phyloP scores from a whole-genome alignment of 2,888 invertebrate species.

The Chymomyza amoena region DNA sequence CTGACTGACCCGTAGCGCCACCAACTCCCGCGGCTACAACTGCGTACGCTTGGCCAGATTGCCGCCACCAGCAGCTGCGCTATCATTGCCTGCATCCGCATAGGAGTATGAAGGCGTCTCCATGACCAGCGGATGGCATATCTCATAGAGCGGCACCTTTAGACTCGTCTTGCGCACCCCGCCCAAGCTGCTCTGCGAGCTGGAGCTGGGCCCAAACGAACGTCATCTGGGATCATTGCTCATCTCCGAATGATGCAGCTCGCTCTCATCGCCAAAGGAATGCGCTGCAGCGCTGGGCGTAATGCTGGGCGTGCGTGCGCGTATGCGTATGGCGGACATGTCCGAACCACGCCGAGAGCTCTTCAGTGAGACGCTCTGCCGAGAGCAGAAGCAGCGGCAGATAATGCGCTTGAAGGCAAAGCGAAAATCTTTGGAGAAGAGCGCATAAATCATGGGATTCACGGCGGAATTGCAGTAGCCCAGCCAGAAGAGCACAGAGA shows the following conservation, averaged over 20 bases:
- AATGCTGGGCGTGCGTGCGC: constrained; percentile 80
- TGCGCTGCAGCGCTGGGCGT: constrained; percentile 80
- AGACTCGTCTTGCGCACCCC: constrained; percentile 75
- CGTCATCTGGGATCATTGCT: constrained; percentile 82
- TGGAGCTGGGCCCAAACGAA: constrained; percentile 77
- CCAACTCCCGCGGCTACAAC: constrained; percentile 67
- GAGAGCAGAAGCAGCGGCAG: constrained; percentile 88
- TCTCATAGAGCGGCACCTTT: constrained; percentile 78
- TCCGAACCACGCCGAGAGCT: constrained; percentile 81
- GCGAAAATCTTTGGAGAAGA: constrained; percentile 96
- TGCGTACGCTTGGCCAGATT: constrained; percentile 57
- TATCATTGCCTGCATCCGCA: constrained; percentile 42
- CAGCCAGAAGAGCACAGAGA: constrained; percentile 96
- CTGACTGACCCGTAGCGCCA: constrained; percentile 43
- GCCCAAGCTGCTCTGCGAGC: constrained; percentile 76
- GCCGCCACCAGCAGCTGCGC: constrained; percentile 6
- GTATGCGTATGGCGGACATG: constrained; percentile 81
- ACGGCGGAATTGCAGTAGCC: constrained; percentile 98
- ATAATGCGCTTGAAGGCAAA: constrained; percentile 96
- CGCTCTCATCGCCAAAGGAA: constrained; percentile 81
- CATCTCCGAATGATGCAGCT: constrained; percentile 78
- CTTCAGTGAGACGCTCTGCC: constrained; percentile 77
- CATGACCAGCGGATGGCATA: constrained; percentile 79
- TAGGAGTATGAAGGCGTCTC: constrained; percentile 77
- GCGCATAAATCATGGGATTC: constrained; percentile 96